A percentile compares a stretch with the other conserved stretches of the same genome.
phyloP scores from a whole-genome alignment of 2,797 vertebrate genomes.

The Esox lucius region DNA sequence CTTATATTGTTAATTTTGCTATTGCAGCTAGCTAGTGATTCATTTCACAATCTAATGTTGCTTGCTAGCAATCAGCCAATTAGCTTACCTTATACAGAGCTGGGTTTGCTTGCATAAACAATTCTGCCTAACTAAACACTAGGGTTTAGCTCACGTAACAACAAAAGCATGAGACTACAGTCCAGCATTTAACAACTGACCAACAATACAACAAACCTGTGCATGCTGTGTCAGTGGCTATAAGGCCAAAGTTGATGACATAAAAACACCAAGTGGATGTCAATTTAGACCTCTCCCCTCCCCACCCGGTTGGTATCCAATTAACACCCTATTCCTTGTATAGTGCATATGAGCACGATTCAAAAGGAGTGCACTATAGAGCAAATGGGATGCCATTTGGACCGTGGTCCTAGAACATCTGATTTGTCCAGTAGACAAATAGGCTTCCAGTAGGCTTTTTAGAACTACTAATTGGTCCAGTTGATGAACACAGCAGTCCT shows the following conservation, averaged over 20 bases:
- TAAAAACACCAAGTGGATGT: not conserved
- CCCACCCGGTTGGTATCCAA: not conserved
- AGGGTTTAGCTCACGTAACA: not conserved
- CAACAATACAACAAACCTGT: not conserved
- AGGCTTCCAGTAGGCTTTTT: too few species aligned
- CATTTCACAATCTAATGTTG: not conserved
- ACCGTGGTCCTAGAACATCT: conserved; percentile 7
- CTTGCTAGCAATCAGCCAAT: not conserved
- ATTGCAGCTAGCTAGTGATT: not conserved
- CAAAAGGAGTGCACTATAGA: not conserved
- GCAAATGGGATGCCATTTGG: not conserved
- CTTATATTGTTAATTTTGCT: not conserved
- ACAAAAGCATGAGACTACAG: not conserved
- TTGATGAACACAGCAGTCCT: too few species aligned
- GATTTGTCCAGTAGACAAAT: not conserved
- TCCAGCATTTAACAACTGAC: not conserved
- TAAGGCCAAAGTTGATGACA: not conserved
- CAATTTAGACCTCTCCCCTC: not conserved
- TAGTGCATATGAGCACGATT: not conserved
- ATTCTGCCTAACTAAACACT: not conserved
- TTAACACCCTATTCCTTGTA: not conserved
- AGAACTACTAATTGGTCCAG: too few species aligned
- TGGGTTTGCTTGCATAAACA: not conserved
- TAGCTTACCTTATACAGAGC: not conserved
- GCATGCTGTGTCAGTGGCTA: not conserved